These are phyloP conservation scores for Neoscelio sp. DNA, from an alignment of 2,888 invertebrate species.

Conservation along the genomic window DNA sequence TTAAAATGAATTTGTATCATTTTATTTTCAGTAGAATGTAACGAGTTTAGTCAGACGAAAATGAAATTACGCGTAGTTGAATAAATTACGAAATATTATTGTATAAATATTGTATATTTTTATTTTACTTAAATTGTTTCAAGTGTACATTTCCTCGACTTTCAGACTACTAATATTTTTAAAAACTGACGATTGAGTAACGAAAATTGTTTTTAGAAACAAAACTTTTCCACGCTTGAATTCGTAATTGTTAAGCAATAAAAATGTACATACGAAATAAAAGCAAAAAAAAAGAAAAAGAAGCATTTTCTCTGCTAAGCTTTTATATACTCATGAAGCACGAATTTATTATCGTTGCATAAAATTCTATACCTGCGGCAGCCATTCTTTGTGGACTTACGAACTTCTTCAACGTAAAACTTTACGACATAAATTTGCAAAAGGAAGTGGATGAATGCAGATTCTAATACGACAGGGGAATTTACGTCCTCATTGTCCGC, in stretches of 20 bases:
- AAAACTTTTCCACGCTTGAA: not conserved
- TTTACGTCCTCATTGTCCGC: constrained; percentile 56
- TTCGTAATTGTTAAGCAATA: constrained; percentile 40
- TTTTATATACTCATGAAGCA: constrained; percentile 51
- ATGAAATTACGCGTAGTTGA: not conserved
- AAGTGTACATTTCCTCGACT: too few relatives aligned
- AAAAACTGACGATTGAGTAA: not conserved
- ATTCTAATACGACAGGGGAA: constrained; percentile 60
- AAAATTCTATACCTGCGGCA: constrained; percentile 56
- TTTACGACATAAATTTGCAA: constrained; percentile 67
- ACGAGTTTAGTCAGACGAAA: constrained; percentile 28
- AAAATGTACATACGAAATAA: constrained; percentile 25
- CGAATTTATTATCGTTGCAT: constrained; percentile 61
- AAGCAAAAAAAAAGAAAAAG: constrained; percentile 5
- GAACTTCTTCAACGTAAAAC: constrained; percentile 63
- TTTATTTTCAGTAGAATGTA: constrained; percentile 22
- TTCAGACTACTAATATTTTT: too few relatives aligned
- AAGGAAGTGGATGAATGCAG: constrained; percentile 57
- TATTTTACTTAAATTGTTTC: too few relatives aligned
- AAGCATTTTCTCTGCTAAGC: constrained; percentile 21
- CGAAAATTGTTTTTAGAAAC: constrained; percentile 4
- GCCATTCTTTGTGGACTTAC: constrained; percentile 55
- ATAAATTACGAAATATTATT: not conserved
- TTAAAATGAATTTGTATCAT: not conserved
- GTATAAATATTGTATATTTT: too few relatives aligned